A percentile compares a stretch with the other conserved stretches of the same genome.
Evolutionary conservation across 2,113 vertebrate species (phyloP).

Genomic region (Pelecanoides urinatrix): DNA sequence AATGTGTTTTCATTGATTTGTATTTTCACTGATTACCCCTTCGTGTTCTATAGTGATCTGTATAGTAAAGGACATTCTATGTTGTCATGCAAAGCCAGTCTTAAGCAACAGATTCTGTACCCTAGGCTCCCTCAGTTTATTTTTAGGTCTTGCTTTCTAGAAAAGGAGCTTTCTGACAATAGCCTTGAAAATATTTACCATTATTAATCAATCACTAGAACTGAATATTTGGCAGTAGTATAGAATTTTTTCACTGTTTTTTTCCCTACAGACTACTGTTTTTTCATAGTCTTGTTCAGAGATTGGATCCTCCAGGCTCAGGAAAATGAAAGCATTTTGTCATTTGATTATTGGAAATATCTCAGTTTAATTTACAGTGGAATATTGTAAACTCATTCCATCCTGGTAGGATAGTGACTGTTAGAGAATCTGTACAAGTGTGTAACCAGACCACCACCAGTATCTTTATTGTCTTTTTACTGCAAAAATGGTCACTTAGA

Average conservation of each 20-base stretch:
- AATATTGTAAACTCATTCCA: background rate
- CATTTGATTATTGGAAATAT: slow-evolving; percentile 3
- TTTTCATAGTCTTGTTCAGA: background rate
- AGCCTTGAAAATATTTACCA: slow-evolving; percentile 23
- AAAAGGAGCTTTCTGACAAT: background rate
- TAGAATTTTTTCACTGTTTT: background rate
- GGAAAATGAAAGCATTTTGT: background rate
- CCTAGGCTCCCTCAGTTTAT: background rate
- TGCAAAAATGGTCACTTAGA: background rate
- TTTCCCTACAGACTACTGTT: background rate
- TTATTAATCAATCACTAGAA: background rate
- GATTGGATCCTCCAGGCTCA: background rate
- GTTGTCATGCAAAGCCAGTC: slow-evolving; percentile 79
- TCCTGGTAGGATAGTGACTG: background rate
- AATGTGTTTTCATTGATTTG: slow-evolving; percentile 74
- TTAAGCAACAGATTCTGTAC: slow-evolving; percentile 71
- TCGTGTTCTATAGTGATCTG: slow-evolving; percentile 56
- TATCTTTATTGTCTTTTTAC: background rate
- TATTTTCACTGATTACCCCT: slow-evolving; percentile 53
- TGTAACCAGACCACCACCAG: background rate
- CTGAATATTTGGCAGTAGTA: background rate
- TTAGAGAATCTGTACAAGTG: background rate
- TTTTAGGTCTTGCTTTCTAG: slow-evolving; percentile 4
- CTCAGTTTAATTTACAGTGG: background rate
- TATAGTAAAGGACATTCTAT: slow-evolving; percentile 70